Base-by-base conservation (phyloP, 2,113 vertebrate genomes). In the Nymphicus hollandicus region DNA sequence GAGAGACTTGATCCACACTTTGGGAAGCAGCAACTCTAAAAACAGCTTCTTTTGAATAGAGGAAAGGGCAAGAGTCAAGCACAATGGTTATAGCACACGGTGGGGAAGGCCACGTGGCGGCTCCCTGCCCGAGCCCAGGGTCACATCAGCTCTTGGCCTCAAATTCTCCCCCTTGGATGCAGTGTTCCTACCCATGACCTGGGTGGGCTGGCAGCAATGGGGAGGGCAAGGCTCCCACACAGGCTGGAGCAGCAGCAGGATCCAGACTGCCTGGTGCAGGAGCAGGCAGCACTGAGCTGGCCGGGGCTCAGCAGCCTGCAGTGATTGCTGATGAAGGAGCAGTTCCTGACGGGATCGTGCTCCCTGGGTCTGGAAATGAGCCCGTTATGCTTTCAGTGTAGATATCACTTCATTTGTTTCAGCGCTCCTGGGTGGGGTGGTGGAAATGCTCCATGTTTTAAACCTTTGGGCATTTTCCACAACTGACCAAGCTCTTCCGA, bases 391-490 rank as follows among this genome's bases (percentile, higher is more conserved):
- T 95, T 88, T 86, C 28, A 5, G 1, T 22, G 65, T 35, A 68
- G 86, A 83, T 94, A 90, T 49, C 82, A 33, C 86, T 80, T 73
- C 44, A 78, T 86, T 93, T 95, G 82, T 96, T 93, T 86, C 53
- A 80, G 77, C 23, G 5, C 35, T 96, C 37, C 61, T 55, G 86
- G 94, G 88, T 44, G 85, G 86, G 64, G 89, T 23, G 1, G 13
- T 90, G 92, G 92, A 96, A 93, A 83, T 49, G 86, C 88, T 71
- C 44, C 22, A 10, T 65, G 87, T 93, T 93, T 91, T 82, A 82
- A 66, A 52, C 18, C 72, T 86, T 79, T 4, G 20, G 44, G 65
- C 50, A 88, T 74, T 94, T 96, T 96, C 85, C 74, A 22, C 14
- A 35, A 78, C 56, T 92, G 77, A 88, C 72, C 86, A 53, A 88